phyloP scores from a whole-genome alignment of 2,797 vertebrate genomes.

The Myotis daubentonii region DNA sequence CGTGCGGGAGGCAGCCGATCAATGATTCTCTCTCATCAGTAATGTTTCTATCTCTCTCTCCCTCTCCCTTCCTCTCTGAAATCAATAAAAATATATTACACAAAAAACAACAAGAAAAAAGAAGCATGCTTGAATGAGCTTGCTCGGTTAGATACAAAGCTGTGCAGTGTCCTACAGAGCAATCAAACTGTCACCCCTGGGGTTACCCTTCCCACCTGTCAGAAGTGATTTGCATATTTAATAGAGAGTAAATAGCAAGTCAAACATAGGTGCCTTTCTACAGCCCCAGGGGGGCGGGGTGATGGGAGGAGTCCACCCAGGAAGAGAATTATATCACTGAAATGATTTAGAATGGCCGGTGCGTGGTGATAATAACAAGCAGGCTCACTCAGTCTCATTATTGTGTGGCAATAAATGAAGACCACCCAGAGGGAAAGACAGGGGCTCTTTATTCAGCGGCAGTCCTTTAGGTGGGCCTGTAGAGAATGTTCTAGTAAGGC shows the following conservation, averaged over 20 bases:
- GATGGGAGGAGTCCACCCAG: background rate
- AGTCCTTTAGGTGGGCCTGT: background rate
- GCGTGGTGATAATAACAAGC: background rate
- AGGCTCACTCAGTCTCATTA: background rate
- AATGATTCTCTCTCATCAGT: no score
- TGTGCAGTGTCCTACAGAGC: background rate
- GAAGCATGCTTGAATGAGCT: background rate
- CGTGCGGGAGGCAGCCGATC: no score
- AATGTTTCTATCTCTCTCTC: no score
- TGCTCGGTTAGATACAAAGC: background rate
- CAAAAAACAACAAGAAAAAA: background rate
- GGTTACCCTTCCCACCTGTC: background rate
- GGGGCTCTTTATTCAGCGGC: background rate
- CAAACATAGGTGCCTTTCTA: background rate
- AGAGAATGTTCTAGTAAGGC: background rate
- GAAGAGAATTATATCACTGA: background rate
- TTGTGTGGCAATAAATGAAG: background rate
- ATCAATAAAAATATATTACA: no score
- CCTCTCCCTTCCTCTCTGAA: no score
- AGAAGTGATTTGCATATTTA: constrained; percentile 1
- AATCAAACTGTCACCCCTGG: background rate
- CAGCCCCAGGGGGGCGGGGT: fast-evolving
- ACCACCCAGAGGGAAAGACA: background rate
- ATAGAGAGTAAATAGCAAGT: background rate
- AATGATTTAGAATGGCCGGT: background rate